A percentile compares a stretch with the other conserved stretches of the same genome.
Conservation (phyloP, 2,113 vertebrate genomes). For the Galeopterus variegatus region DNA sequence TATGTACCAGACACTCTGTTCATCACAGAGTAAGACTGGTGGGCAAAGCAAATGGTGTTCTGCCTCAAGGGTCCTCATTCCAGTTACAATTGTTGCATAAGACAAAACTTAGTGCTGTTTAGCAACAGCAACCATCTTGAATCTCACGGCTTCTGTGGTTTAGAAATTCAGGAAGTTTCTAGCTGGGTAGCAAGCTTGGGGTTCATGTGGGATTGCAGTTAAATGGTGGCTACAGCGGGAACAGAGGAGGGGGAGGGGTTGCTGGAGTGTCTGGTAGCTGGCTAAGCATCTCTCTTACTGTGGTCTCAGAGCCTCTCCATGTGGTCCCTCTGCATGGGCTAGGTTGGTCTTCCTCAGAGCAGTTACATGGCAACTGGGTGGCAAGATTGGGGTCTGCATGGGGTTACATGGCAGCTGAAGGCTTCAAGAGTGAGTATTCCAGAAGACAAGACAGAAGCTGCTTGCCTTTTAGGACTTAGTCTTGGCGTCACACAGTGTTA, state of each 20-base stretch:
- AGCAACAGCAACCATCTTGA: background rate
- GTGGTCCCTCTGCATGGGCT: background rate
- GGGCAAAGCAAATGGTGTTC: background rate
- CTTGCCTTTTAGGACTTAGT: background rate
- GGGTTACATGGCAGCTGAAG: background rate
- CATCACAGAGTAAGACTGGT: background rate
- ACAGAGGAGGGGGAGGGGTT: background rate
- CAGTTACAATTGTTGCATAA: background rate
- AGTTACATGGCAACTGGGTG: background rate
- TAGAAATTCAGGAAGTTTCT: background rate
- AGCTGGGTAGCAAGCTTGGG: background rate
- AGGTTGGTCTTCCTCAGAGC: background rate
- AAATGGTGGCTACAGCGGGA: background rate
- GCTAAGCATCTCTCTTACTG: too few species aligned
- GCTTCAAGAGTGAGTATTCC: background rate
- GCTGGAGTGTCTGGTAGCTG: background rate
- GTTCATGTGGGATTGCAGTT: background rate
- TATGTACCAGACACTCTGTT: background rate
- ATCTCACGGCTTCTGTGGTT: background rate
- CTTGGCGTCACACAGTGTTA: background rate
- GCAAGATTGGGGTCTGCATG: too few species aligned
- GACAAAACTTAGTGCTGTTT: accelerated
- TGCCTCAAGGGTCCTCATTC: background rate
- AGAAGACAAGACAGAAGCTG: background rate
- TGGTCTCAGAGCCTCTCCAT: background rate